These are phyloP conservation scores for Osmerus eperlanus DNA, from an alignment of 2,113 vertebrate genomes.

Conservation along the genomic window DNA sequence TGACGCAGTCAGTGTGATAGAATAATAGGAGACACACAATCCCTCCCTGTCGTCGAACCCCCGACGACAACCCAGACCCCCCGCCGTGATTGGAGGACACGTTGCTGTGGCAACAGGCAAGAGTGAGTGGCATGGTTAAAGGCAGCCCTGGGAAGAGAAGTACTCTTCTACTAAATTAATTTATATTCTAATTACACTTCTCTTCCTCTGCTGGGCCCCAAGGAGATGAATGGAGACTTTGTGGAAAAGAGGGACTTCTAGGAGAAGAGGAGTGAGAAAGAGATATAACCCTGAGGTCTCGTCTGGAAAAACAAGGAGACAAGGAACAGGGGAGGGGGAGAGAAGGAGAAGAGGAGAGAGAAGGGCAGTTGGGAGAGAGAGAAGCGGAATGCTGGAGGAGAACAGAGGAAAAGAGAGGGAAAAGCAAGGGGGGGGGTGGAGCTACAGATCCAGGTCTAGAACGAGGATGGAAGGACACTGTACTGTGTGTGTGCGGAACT, in stretches of 20 bases:
- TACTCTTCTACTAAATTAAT: conserved; percentile 2
- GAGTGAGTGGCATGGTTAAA: conserved; percentile 25
- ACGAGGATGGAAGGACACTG: too few species aligned
- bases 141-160: not conserved
- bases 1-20: conserved; percentile 8
- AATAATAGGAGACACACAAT: conserved; percentile 32
- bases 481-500: too few species aligned
- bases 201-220: conserved; percentile 7
- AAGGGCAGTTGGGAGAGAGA: not conserved
- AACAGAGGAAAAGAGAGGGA: not conserved
- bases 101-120: conserved; percentile 21
- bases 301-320: not conserved
- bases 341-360: not conserved
- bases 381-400: not conserved
- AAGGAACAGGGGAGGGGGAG: not conserved
- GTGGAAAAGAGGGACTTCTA: not conserved
- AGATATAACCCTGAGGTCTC: not conserved
- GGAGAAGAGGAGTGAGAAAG: not conserved
- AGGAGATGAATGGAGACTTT: conserved; percentile 3
- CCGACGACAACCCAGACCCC: not conserved
- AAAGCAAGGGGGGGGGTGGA: not conserved
- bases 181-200: conserved; percentile 16
- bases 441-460: too few species aligned
- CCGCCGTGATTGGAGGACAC: conserved; percentile 5
- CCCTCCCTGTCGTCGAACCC: conserved; percentile 3